Conservation (phyloP, 2,797 vertebrate genomes). For the Poecilia gillii region DNA sequence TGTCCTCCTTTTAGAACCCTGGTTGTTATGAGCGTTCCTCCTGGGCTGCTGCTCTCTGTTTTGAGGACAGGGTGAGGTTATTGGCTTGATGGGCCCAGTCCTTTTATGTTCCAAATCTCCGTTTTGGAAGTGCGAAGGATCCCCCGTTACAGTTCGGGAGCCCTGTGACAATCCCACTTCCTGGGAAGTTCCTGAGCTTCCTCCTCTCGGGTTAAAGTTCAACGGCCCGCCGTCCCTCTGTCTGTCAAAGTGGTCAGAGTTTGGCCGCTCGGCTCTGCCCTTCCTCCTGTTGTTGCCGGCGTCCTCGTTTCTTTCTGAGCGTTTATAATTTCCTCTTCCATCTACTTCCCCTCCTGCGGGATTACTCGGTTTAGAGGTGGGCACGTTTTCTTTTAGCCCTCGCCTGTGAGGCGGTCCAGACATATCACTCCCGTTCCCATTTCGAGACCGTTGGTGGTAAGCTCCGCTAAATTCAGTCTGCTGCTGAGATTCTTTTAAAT, state of each 20-base stretch:
- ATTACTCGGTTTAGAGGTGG: slow-evolving; percentile 43
- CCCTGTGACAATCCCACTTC: slow-evolving; percentile 76
- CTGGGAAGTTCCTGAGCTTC: slow-evolving; percentile 66
- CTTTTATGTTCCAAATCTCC: slow-evolving; percentile 89
- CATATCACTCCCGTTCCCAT: slow-evolving; percentile 57
- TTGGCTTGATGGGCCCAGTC: slow-evolving; percentile 91
- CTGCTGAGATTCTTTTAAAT: slow-evolving; percentile 83
- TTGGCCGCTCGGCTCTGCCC: slow-evolving; percentile 86
- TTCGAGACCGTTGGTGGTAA: slow-evolving; percentile 75
- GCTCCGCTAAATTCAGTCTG: slow-evolving; percentile 72
- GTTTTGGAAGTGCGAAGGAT: slow-evolving; percentile 84
- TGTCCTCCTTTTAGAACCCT: slow-evolving; percentile 87
- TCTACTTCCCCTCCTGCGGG: slow-evolving; percentile 46
- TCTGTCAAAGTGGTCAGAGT: slow-evolving; percentile 84
- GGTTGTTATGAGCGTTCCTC: slow-evolving; percentile 83
- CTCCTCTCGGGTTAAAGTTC: slow-evolving; percentile 81
- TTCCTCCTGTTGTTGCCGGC: slow-evolving; percentile 84
- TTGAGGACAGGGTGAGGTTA: slow-evolving; percentile 60
- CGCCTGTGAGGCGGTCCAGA: slow-evolving; percentile 60
- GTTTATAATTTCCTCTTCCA: slow-evolving; percentile 64
- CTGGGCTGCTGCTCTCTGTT: slow-evolving; percentile 78
- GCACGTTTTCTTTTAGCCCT: slow-evolving; percentile 63
- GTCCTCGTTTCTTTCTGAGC: slow-evolving; percentile 81
- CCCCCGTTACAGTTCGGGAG: slow-evolving; percentile 43
- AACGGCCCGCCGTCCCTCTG: slow-evolving; percentile 80